Evolutionary conservation across 2,113 vertebrate genomes (phyloP).

Genomic region (Microtus montanus): DNA sequence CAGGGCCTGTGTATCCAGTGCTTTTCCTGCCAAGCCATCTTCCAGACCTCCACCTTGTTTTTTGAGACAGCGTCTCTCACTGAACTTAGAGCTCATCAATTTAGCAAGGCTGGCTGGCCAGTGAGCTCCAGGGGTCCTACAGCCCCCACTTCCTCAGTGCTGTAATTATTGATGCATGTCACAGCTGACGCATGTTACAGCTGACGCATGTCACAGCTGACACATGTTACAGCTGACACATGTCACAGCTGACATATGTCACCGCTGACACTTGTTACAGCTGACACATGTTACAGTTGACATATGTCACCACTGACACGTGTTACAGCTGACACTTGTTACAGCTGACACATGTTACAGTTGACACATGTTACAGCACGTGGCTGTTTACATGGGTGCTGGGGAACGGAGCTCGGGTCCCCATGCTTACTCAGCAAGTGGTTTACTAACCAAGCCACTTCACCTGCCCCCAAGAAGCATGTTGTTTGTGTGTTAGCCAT

Average conservation of each 20-base stretch:
- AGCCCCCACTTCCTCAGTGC: no score
- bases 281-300: no score
- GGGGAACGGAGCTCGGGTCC: no score
- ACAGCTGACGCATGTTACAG: no score
- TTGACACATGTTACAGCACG: rapidly evolving
- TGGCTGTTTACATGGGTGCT: background rate
- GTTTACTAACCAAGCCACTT: background rate
- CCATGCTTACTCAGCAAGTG: no score
- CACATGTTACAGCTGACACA: no score
- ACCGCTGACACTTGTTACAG: background rate
- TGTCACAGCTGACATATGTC: rapidly evolving
- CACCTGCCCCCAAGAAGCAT: background rate
- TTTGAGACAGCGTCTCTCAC: background rate
- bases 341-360: no score
- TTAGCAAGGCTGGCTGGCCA: background rate
- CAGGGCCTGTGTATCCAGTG: background rate
- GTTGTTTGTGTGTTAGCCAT: background rate
- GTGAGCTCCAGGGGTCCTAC: background rate
- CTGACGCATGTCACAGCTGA: background rate
- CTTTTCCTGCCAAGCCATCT: background rate
- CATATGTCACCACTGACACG: rapidly evolving
- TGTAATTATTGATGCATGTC: no score
- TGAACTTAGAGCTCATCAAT: background rate
- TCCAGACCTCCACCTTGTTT: background rate
- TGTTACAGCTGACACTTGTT: rapidly evolving